phyloP scores from a whole-genome alignment of 2,113 vertebrate genomes.

The human (Homo sapiens) region GRCh38 chr18:13762001-13762500 shows the following conservation, averaged over 20 bases:
- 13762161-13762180: background rate
- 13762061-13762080: background rate
- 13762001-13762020: background rate
- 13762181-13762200: background rate
- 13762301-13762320: background rate
- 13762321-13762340: background rate
- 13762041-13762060: background rate
- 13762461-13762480: background rate
- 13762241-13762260: background rate
- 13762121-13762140: background rate
- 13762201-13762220: background rate
- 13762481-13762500: background rate
- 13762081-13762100: background rate
- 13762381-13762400: background rate
- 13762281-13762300: background rate
- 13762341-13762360: background rate
- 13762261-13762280: background rate
- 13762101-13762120: background rate
- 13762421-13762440: too few species aligned
- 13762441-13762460: background rate
- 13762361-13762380: background rate
- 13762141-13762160: background rate
- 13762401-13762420: background rate
- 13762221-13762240: background rate
- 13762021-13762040: background rate